Evolutionary conservation across 2,888 invertebrate species (phyloP).

Genomic region (Gari tellinella): DNA sequence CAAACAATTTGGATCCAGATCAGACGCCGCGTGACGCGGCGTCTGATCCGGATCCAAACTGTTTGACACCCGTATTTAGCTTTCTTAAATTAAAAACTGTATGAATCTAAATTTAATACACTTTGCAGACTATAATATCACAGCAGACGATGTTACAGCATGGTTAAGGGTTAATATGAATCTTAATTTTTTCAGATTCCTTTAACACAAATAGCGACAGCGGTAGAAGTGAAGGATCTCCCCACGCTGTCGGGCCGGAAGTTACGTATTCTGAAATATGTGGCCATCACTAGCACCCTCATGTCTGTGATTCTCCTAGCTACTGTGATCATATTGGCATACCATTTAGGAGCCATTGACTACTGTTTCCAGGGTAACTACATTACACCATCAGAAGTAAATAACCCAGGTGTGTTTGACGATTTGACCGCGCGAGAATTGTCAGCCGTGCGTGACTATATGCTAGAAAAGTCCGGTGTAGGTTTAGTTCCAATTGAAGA

Average conservation of each 20-base stretch:
- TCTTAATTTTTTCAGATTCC: too few relatives aligned
- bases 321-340: conserved; percentile 55
- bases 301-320: conserved; percentile 55
- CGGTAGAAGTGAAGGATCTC: too few relatives aligned
- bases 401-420: conserved; percentile 72
- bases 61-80: too few relatives aligned
- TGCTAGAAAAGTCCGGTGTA: conserved; percentile 60
- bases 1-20: too few relatives aligned
- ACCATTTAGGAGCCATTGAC: conserved; percentile 53
- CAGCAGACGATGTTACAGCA: too few relatives aligned
- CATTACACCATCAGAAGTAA: conserved; percentile 58
- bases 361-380: conserved; percentile 63
- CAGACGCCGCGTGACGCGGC: too few relatives aligned
- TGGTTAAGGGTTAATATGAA: too few relatives aligned
- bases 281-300: conserved; percentile 42
- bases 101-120: too few relatives aligned
- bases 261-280: conserved; percentile 17
- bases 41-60: too few relatives aligned
- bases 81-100: too few relatives aligned
- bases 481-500: conserved; percentile 63
- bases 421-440: conserved; percentile 73
- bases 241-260: neutral
- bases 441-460: conserved; percentile 67
- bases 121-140: too few relatives aligned
- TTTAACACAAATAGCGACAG: too few relatives aligned